These are phyloP conservation scores for Tympanoctomys barrerae DNA, from an alignment of 2,797 vertebrate genomes.

Conservation along the genomic window DNA sequence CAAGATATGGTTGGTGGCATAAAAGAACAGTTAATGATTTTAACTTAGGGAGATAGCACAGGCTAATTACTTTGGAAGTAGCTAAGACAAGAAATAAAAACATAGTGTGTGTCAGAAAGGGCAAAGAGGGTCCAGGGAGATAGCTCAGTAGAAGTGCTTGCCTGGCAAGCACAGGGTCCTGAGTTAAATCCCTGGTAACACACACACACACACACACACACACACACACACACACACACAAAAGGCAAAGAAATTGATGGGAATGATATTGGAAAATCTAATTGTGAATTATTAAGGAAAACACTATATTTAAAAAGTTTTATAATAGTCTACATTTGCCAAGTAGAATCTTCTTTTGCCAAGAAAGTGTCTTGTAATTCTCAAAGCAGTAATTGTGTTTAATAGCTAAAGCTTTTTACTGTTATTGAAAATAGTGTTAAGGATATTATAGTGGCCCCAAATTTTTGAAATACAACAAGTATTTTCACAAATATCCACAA, in stretches of 20 bases:
- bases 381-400: not conserved
- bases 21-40: not conserved
- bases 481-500: not conserved
- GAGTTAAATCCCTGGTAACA: no score
- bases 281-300: not conserved
- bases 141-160: no score
- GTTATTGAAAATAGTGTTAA: not conserved
- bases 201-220: no score
- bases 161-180: no score
- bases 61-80: not conserved
- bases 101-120: not conserved
- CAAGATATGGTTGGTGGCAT: not conserved
- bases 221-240: no score
- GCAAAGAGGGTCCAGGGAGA: no score
- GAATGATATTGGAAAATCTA: not conserved
- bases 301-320: not conserved
- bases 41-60: not conserved
- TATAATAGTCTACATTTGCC: not conserved
- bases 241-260: not conserved
- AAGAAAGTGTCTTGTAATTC: not conserved
- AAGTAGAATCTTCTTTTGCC: not conserved
- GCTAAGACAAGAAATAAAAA: not conserved
- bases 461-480: not conserved
- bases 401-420: not conserved
- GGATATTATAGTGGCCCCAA: not conserved